Base-by-base conservation (phyloP, 1,140 invertebrate genomes). In the Papilio dardanus region DNA sequence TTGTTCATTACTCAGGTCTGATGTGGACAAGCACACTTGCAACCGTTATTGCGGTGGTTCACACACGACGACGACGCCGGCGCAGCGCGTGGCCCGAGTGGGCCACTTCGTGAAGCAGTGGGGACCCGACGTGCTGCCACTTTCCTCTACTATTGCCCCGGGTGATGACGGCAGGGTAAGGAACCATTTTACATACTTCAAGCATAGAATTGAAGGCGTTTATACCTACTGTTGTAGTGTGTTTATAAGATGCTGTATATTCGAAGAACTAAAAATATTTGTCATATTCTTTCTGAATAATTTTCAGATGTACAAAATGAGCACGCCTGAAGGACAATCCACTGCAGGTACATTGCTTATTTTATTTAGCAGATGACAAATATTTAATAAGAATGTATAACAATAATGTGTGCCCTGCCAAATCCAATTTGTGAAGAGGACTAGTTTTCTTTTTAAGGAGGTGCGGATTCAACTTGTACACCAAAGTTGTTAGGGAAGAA, bases 11-110 rank as follows among this genome's bases (percentile, higher is more conserved):
- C 1, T 31, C 33, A 76, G 67, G 50, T 28, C 28, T 2, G 88
- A 87, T 0, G 81, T 84, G 7, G 87, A 90, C 74, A 95, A 95
- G 77, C 94, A 96, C 80, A 87, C 96, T 7, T 95, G 95, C 65
- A 96, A 96, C 77, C 95, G 96, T 3, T 96, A 97, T 82, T 96
- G 95, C 66, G 96, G 96, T 19, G 46, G 40, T 6, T 21, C 35
- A 12, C 16, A 35, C 30, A 54, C 19, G 4, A 88, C 95, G 0
- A 95, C 95, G 40, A 96, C 95, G 14, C 94, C 96, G 4, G 94
- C 95, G 42, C 96, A 96, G 79, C 94, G 95, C 76, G 94, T 96
- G 3, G 93, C 94, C 19, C 89, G 94, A 16, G 79, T 94, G n/a
- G 95, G 92, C 2, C 95, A 96, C 84, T 96, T 95, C 81, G 82